A percentile compares a stretch with the other conserved stretches of the same genome.
phyloP scores from a whole-genome alignment of 2,888 invertebrate species.

The Andrena flavipes region DNA sequence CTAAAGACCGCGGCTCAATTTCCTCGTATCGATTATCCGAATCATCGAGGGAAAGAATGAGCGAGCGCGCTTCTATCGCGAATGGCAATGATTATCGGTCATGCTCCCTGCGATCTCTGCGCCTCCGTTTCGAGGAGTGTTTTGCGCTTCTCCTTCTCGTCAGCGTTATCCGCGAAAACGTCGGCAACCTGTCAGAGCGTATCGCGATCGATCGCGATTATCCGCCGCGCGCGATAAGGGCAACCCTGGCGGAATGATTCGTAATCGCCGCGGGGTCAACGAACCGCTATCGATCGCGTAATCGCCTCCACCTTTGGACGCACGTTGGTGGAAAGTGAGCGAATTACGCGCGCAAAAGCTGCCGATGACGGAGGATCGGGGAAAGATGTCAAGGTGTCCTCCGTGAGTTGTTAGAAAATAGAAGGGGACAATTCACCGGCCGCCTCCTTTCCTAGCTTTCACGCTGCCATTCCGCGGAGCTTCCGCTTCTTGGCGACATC shows the following conservation, averaged over 20 bases:
- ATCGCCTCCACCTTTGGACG: conserved; percentile 5
- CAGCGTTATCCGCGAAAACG: conserved; percentile 3
- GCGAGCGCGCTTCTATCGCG: too few relatives aligned
- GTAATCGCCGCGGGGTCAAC: neutral
- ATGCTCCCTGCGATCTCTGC: conserved; percentile 16
- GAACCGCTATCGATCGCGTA: conserved; percentile 20
- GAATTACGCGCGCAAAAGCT: neutral
- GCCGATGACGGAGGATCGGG: neutral
- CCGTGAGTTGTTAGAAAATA: neutral
- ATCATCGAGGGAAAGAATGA: neutral
- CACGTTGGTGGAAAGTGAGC: neutral
- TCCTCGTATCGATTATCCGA: conserved; percentile 27
- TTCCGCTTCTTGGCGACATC: neutral
- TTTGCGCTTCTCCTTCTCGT: neutral
- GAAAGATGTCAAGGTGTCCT: conserved; percentile 11
- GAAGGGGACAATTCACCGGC: neutral
- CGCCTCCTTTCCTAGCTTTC: neutral
- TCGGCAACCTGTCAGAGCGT: neutral
- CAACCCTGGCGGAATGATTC: neutral
- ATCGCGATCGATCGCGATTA: conserved; percentile 19
- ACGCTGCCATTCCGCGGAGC: neutral
- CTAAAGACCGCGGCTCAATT: conserved; percentile 21
- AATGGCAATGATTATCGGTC: conserved; percentile 36
- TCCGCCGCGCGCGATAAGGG: neutral
- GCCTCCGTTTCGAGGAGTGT: neutral